These are phyloP conservation scores for Vulpes lagopus DNA, from an alignment of 2,113 vertebrate genomes.

Conservation along the genomic window DNA sequence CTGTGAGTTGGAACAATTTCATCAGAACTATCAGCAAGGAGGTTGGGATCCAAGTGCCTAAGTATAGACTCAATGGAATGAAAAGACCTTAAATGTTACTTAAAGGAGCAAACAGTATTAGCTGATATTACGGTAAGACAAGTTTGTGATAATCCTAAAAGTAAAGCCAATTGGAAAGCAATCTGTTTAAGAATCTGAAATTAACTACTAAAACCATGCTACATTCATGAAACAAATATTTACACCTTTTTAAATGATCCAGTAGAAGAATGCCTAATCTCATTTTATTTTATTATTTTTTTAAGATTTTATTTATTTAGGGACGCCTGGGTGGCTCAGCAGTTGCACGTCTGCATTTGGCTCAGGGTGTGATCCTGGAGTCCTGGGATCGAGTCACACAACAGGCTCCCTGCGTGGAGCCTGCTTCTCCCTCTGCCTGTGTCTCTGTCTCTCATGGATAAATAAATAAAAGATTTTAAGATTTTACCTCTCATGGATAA, in stretches of 20 bases:
- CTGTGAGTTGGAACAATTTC: background rate
- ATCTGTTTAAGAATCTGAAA: constrained; percentile 39
- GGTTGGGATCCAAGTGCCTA: background rate
- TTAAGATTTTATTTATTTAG: no score
- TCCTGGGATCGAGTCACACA: no score
- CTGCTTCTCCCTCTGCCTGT: no score
- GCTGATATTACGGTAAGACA: background rate
- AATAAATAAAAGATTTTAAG: no score
- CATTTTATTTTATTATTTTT: no score
- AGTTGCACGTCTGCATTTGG: no score
- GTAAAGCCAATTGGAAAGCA: background rate
- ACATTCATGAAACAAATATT: background rate
- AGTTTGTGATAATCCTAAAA: background rate
- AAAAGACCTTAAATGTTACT: background rate
- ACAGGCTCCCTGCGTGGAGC: no score
- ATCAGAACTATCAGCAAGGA: background rate
- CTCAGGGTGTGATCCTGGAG: no score
- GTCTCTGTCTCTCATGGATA: no score
- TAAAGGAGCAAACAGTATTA: background rate
- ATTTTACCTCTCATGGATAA: no score
- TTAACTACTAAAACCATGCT: background rate
- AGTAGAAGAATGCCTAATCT: background rate
- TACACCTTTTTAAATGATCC: background rate
- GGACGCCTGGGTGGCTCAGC: no score
- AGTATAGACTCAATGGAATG: background rate